phyloP scores from a whole-genome alignment of 2,888 invertebrate genomes.

The Thereva unica region DNA sequence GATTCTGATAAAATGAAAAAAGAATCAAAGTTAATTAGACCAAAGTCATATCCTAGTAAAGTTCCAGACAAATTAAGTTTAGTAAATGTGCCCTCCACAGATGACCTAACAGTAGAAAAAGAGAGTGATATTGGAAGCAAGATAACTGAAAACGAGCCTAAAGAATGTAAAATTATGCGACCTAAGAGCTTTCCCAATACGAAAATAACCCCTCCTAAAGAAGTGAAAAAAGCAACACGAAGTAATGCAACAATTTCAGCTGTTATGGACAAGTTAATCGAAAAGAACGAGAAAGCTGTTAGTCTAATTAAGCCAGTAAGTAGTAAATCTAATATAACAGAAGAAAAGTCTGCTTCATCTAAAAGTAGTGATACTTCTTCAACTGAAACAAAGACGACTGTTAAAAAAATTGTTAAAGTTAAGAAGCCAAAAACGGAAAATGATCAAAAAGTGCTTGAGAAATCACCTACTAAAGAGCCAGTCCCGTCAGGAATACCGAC shows the following conservation, averaged over 20 bases:
- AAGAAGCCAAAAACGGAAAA: slow-evolving; percentile 29
- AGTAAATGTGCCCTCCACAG: slow-evolving; percentile 22
- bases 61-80: slow-evolving; percentile 46
- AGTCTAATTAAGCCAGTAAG: slow-evolving; percentile 3
- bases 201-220: slow-evolving; percentile 55
- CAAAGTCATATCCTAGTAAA: slow-evolving; percentile 64
- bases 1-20: slow-evolving; percentile 45
- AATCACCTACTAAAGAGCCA: slow-evolving; percentile 50
- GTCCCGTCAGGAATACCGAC: slow-evolving; percentile 47
- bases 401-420: slow-evolving; percentile 48
- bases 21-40: slow-evolving; percentile 61
- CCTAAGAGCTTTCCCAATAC: slow-evolving; percentile 66
- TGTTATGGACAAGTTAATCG: slow-evolving; percentile 42
- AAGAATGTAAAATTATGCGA: slow-evolving; percentile 57
- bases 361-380: slow-evolving; percentile 16
- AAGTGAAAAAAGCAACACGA: slow-evolving; percentile 49
- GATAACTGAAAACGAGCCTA: slow-evolving; percentile 38
- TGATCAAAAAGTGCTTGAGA: slow-evolving; percentile 40
- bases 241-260: slow-evolving; percentile 48
- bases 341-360: slow-evolving; percentile 17
- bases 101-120: slow-evolving; percentile 40
- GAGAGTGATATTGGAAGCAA: slow-evolving; percentile 37
- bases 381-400: slow-evolving; percentile 32
- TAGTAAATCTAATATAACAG: slow-evolving; percentile 20
- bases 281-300: slow-evolving; percentile 32